phyloP scores from a whole-genome alignment of 2,113 vertebrate species.

The Alosa alosa region DNA sequence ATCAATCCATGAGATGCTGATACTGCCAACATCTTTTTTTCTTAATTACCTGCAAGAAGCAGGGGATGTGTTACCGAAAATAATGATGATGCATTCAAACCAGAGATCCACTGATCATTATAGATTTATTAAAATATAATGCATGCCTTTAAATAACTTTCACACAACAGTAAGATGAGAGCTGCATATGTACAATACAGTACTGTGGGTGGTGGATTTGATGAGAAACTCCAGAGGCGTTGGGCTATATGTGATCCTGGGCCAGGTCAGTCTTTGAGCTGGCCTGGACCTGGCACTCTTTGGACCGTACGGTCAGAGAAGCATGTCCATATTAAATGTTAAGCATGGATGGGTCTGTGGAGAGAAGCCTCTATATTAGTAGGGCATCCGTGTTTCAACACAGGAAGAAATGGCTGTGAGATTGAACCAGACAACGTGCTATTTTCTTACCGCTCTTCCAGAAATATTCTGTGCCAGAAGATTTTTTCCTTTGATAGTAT shows the following conservation, averaged over 20 bases:
- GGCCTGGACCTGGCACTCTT: not conserved
- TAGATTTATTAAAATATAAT: not conserved
- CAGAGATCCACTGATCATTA: not conserved
- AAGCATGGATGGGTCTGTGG: not conserved
- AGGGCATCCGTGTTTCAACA: not conserved
- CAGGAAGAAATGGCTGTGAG: not conserved
- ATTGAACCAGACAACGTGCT: not conserved
- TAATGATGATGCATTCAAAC: not conserved
- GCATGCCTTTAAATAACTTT: not conserved
- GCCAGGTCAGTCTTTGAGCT: not conserved
- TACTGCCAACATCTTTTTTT: slow-evolving; percentile 28
- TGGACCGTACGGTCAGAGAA: not conserved
- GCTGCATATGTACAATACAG: not conserved
- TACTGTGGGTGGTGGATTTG: not conserved
- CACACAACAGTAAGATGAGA: not conserved
- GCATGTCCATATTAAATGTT: not conserved
- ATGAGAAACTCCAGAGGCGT: not conserved
- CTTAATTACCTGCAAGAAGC: slow-evolving; percentile 32
- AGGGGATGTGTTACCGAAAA: not conserved
- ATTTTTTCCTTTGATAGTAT: not conserved
- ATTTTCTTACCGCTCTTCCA: not conserved
- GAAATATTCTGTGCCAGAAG: not conserved
- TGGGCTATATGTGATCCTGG: not conserved
- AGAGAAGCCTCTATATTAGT: not conserved
- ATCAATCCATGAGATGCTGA: slow-evolving; percentile 26